Evolutionary conservation across 2,888 invertebrate species (phyloP).

Genomic region (Crocallis elinguaria): DNA sequence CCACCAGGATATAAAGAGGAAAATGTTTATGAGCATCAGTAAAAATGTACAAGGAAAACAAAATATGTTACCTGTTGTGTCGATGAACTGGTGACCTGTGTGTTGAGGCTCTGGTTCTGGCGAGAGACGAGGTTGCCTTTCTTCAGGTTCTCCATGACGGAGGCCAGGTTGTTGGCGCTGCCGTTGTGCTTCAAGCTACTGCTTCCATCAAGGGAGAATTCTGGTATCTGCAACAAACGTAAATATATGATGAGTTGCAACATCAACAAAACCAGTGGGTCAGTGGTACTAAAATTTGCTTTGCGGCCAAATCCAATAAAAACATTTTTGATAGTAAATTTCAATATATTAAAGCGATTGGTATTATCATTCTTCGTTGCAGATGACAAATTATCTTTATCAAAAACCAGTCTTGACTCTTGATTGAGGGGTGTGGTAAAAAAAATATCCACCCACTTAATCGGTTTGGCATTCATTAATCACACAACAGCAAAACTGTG

Average conservation of each 20-base stretch:
- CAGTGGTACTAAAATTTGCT: no score
- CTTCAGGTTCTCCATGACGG: slow-evolving; percentile 90
- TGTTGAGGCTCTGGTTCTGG: slow-evolving; percentile 76
- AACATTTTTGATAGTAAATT: no score
- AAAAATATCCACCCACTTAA: slow-evolving; percentile 5
- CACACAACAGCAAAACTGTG: slow-evolving; percentile 19
- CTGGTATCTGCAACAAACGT: slow-evolving; percentile 77
- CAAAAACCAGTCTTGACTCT: not conserved
- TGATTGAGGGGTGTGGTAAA: no score
- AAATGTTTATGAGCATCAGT: not conserved
- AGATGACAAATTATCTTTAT: no score
- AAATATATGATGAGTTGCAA: slow-evolving; percentile 1
- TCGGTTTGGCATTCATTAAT: slow-evolving; percentile 8
- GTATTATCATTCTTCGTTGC: no score
- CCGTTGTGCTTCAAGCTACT: slow-evolving; percentile 82
- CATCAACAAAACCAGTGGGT: not conserved
- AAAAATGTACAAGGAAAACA: not conserved
- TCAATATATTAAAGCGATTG: no score
- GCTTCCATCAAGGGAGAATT: slow-evolving; percentile 85
- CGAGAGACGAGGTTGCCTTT: slow-evolving; percentile 84
- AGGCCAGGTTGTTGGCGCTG: slow-evolving; percentile 85
- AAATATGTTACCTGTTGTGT: slow-evolving; percentile 78
- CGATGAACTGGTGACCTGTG: slow-evolving; percentile 83
- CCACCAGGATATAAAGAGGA: not conserved
- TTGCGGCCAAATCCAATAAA: not conserved